phyloP scores from a whole-genome alignment of 2,113 vertebrate genomes.

The Tragelaphus buxtoni region DNA sequence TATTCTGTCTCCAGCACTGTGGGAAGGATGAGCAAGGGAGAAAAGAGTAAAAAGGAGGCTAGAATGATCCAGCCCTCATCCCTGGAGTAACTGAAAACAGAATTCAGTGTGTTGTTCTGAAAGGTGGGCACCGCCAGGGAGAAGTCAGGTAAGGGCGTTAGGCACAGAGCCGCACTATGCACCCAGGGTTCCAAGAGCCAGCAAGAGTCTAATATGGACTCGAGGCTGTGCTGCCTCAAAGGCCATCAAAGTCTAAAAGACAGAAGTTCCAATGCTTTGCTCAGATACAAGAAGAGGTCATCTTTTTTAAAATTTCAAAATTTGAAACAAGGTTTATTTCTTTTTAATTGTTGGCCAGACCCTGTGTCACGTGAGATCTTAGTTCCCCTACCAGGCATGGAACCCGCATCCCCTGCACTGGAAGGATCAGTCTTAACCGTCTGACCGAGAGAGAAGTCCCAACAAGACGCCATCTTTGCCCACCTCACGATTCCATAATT shows the following conservation, averaged over 20 bases:
- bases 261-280: background rate
- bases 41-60: background rate
- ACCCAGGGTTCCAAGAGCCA: background rate
- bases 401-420: background rate
- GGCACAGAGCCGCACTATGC: background rate
- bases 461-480: background rate
- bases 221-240: background rate
- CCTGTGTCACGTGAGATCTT: background rate
- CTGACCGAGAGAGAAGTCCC: background rate
- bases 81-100: background rate
- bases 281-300: background rate
- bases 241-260: background rate
- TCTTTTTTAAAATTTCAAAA: background rate
- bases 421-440: background rate
- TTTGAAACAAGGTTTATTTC: background rate
- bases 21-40: background rate
- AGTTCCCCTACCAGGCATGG: background rate
- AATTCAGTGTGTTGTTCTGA: background rate
- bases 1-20: background rate
- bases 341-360: background rate
- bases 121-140: background rate
- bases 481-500: background rate
- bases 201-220: background rate
- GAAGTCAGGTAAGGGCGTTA: background rate
- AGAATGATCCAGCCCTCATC: no score